Conservation (phyloP, 2,113 vertebrate species). For the Rhinoderma darwinii region DNA sequence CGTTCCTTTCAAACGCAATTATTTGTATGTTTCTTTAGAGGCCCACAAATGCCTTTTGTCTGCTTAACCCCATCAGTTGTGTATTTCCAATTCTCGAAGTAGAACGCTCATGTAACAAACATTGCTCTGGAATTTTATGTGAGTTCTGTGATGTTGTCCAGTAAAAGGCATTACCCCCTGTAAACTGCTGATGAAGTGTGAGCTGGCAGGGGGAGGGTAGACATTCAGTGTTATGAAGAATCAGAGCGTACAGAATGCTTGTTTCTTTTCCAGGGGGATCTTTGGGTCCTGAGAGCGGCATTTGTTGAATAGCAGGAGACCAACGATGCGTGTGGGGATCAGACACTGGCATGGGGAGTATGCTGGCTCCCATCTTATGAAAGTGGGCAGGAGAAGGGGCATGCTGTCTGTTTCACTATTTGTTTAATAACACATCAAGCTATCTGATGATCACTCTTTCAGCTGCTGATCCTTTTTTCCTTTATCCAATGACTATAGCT, state of each 20-base stretch:
- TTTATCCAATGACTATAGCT: too few species aligned
- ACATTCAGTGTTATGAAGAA: constrained; percentile 52
- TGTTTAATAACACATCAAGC: not conserved
- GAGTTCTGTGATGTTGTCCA: constrained; percentile 1
- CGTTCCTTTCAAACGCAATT: not conserved
- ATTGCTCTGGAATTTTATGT: not conserved
- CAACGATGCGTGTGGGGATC: constrained; percentile 77
- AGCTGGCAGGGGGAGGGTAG: constrained; percentile 18
- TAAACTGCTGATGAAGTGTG: constrained; percentile 25
- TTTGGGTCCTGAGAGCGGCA: constrained; percentile 53
- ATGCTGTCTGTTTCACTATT: not conserved
- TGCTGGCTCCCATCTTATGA: not conserved
- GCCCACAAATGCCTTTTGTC: not conserved
- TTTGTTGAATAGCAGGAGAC: constrained; percentile 78
- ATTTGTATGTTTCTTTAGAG: not conserved
- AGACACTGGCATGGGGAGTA: constrained; percentile 60
- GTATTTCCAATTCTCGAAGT: not conserved
- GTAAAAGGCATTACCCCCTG: constrained; percentile 36
- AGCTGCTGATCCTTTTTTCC: too few species aligned
- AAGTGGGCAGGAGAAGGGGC: not conserved
- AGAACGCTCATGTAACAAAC: not conserved
- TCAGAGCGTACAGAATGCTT: constrained; percentile 46
- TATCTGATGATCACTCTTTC: not conserved
- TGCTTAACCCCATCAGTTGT: not conserved
- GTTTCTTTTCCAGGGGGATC: constrained; percentile 45